These are phyloP conservation scores for Phrynocephalus forsythii DNA, from an alignment of 2,797 vertebrate species.

Conservation along the genomic window DNA sequence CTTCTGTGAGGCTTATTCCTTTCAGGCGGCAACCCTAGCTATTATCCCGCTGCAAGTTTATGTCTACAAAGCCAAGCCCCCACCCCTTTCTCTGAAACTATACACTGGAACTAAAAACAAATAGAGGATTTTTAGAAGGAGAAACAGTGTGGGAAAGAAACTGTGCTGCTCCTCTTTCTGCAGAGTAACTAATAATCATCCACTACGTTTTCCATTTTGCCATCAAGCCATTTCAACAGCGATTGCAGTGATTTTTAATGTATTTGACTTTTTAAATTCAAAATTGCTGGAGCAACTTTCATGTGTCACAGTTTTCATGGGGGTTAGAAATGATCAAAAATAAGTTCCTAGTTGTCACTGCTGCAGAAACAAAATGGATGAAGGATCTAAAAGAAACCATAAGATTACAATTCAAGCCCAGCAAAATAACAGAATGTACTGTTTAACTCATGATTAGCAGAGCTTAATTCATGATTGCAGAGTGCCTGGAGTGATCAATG, in stretches of 20 bases:
- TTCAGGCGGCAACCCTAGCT: too few species aligned
- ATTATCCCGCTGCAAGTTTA: too few species aligned
- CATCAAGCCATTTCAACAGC: not conserved
- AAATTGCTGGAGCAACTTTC: not conserved
- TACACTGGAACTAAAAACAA: too few species aligned
- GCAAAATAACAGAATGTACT: slow-evolving; percentile 14
- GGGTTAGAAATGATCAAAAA: not conserved
- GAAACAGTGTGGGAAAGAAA: too few species aligned
- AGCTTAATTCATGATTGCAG: slow-evolving; percentile 6
- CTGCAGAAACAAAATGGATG: slow-evolving; percentile 6
- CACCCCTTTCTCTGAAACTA: too few species aligned
- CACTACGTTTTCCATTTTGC: slow-evolving; percentile 3
- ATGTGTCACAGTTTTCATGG: not conserved
- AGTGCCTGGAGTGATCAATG: slow-evolving; percentile 18
- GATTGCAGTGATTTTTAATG: not conserved
- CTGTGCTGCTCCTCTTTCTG: too few species aligned
- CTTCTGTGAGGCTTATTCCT: too few species aligned
- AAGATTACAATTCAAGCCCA: not conserved
- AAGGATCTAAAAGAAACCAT: not conserved
- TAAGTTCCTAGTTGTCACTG: slow-evolving; percentile 7
- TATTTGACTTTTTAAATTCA: not conserved
- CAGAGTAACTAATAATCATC: too few species aligned
- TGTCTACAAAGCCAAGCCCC: too few species aligned
- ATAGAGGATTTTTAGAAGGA: too few species aligned
- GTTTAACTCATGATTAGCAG: slow-evolving; percentile 23